Base-by-base conservation (phyloP, 1,140 invertebrate species). In the Rhopalosiphum padi region DNA sequence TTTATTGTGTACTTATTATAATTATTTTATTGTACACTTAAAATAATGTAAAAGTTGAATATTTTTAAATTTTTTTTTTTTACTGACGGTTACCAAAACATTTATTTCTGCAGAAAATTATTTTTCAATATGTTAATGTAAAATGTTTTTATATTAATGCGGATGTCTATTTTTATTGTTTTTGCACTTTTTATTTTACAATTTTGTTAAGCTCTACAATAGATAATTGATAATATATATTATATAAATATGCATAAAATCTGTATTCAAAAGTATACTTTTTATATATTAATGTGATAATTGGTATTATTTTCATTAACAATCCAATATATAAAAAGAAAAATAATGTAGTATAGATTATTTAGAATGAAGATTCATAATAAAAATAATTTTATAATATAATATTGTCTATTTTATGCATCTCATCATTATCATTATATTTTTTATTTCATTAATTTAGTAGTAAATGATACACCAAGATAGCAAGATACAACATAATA, bases 131-230 rank as follows among this genome's bases (percentile, higher is more conserved):
- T 85, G n/a, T 86, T 86, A 85, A 41, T 92, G n/a, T 92, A 55
- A 90, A 68, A 55, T 55, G 88, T 43, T 90, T 93, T 93, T 93
- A 91, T 93, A 93, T 53, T 25, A 43, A 93, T 93, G 82, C 43
- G 68, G 23, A 93, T 43, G 30, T 93, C 43, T 93, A 93, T 92
- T 53, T 86, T 93, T 90, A 90, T 92, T 92, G 82, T 92, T 92
- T 91, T 83, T 83, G 82, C 91, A 92, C 46, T 92, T 92, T 92
- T 92, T 92, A 85, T 92, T 92, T 92, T 92, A 92, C 91, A 92
- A 53, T 92, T 83, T 85, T 92, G 91, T 92, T 92, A 92, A 92
- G 68, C 77, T 90, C 91, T 92, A 51, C 91, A 85, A 92, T 85
- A 83, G n/a, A 92, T 23, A 85, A 92, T 92, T 53, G 35, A 51